These are phyloP conservation scores for Tribolium madens DNA, from an alignment of 1,140 invertebrate species.

Conservation along the genomic window DNA sequence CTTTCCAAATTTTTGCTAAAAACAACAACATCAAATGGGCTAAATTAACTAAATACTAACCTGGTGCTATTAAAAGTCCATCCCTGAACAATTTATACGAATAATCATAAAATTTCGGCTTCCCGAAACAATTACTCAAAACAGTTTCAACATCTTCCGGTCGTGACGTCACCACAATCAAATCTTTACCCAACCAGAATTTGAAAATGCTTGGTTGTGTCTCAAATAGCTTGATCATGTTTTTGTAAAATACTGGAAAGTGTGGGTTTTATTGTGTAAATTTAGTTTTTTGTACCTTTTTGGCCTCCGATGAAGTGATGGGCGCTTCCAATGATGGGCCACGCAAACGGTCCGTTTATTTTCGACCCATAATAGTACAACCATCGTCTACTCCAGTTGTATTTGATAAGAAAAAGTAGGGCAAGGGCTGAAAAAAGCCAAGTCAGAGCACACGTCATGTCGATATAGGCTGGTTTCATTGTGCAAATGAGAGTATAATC, in stretches of 20 bases:
- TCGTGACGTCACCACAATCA: not conserved
- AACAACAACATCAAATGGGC: not conserved
- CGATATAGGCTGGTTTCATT: not conserved
- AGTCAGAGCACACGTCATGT: not conserved
- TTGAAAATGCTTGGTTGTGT: not conserved
- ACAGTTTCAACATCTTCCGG: not conserved
- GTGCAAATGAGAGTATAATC: not conserved
- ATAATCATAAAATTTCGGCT: not conserved
- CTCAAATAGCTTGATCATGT: not conserved
- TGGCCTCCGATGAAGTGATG: not conserved
- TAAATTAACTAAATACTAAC: not conserved
- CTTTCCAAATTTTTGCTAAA: not conserved
- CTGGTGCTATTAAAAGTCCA: not conserved
- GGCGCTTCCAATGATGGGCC: not conserved
- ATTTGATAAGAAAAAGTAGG: not conserved
- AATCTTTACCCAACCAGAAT: not conserved
- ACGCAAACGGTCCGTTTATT: not conserved
- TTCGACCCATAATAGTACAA: not conserved
- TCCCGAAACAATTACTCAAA: not conserved
- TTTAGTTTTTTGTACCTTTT: not conserved
- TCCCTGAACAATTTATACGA: not conserved
- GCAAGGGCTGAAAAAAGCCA: constrained; percentile 6
- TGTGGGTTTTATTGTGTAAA: not conserved
- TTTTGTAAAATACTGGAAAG: not conserved
- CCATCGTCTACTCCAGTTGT: not conserved